phyloP scores from a whole-genome alignment of 2,888 invertebrate species.

The Tipula lateralis region DNA sequence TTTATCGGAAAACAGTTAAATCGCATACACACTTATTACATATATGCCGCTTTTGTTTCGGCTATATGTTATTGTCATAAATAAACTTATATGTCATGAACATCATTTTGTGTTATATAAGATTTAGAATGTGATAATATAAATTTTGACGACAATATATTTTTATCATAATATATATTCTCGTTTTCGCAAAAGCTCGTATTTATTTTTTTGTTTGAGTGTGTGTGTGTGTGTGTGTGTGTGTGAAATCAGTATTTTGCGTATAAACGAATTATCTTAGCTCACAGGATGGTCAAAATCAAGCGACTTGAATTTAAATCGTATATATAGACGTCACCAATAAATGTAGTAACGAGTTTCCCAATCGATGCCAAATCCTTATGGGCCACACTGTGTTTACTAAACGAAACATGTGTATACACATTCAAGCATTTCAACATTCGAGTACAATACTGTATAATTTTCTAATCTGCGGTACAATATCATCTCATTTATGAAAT shows the following conservation, averaged over 20 bases:
- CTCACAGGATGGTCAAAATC: neutral
- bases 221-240: too few species aligned
- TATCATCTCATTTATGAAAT: neutral
- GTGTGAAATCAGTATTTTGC: neutral
- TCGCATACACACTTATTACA: neutral
- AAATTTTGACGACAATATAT: neutral
- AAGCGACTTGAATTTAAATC: too few species aligned
- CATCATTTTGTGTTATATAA: neutral
- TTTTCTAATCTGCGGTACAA: neutral
- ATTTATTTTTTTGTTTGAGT: neutral
- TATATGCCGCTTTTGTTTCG: neutral
- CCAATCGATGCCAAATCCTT: too few species aligned
- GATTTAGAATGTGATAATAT: neutral
- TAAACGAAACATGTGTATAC: too few species aligned
- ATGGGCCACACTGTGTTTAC: too few species aligned
- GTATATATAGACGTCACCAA: too few species aligned
- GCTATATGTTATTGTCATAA: neutral
- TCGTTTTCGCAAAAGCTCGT: neutral
- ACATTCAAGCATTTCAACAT: neutral
- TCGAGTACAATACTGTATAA: neutral
- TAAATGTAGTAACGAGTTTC: too few species aligned
- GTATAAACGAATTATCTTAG: neutral
- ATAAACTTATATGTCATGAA: slow-evolving; percentile 3
- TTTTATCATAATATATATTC: neutral
- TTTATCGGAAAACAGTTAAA: slow-evolving; percentile 13